phyloP scores from a whole-genome alignment of 1,140 invertebrate genomes.

The Scaptomyza graminum region DNA sequence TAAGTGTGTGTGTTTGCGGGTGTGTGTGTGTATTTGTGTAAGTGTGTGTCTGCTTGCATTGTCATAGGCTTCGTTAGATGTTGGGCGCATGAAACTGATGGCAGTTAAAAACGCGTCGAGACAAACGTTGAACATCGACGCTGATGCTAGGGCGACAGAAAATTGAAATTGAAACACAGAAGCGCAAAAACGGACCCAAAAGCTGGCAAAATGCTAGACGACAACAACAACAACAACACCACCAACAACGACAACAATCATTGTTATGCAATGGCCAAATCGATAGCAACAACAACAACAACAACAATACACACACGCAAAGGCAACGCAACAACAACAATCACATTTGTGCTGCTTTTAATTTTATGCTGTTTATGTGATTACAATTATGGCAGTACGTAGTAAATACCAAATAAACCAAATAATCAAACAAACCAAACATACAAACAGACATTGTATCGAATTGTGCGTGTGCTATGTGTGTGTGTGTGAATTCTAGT shows the following conservation, averaged over 20 bases:
- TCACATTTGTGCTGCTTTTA: slow-evolving; percentile 66
- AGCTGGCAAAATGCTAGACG: neutral
- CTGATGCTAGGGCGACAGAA: slow-evolving; percentile 12
- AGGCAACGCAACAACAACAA: slow-evolving; percentile 57
- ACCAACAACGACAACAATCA: slow-evolving; percentile 46
- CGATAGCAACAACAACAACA: slow-evolving; percentile 45
- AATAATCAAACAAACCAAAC: neutral
- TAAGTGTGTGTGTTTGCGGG: neutral
- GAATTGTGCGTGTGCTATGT: slow-evolving; percentile 1
- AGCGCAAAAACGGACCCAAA: slow-evolving; percentile 5
- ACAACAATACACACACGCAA: slow-evolving; percentile 59
- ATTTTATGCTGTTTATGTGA: slow-evolving; percentile 76
- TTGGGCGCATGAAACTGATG: slow-evolving; percentile 31
- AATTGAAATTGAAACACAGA: slow-evolving; percentile 7
- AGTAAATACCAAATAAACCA: neutral
- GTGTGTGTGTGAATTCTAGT: neutral
- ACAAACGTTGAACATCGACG: slow-evolving; percentile 35
- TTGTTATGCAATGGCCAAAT: slow-evolving; percentile 74
- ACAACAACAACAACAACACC: no score
- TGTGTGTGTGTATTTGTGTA: slow-evolving; percentile 4
- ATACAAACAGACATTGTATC: slow-evolving; percentile 11
- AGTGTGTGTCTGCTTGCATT: slow-evolving; percentile 8
- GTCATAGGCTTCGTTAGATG: slow-evolving; percentile 46
- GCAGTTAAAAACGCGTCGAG: slow-evolving; percentile 65
- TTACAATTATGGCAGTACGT: slow-evolving; percentile 78